A percentile compares a stretch with the other conserved stretches of the same genome.
These are phyloP conservation scores for Drosophila subpulchrella DNA, from an alignment of 1,140 invertebrate genomes.

Conservation along the genomic window DNA sequence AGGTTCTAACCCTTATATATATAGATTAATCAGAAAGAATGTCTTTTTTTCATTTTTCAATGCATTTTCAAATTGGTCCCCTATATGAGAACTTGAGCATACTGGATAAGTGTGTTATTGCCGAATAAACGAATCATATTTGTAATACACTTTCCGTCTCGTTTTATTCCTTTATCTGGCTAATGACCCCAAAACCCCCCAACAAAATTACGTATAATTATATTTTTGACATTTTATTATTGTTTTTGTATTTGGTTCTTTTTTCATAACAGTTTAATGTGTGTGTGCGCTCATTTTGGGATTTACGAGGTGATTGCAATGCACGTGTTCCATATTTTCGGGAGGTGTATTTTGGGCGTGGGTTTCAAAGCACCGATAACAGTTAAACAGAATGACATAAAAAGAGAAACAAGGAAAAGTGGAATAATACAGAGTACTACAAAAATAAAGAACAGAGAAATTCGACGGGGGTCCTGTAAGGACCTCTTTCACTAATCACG, in stretches of 20 bases:
- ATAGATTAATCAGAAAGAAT: no score
- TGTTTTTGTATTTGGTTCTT: conserved; percentile 46
- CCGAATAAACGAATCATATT: background rate
- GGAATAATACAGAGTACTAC: conserved; percentile 29
- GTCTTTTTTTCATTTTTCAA: no score
- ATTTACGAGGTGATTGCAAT: conserved; percentile 31
- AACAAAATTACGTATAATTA: background rate
- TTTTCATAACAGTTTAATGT: conserved; percentile 37
- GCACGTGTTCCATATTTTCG: conserved; percentile 6
- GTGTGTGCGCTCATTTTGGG: conserved; percentile 21
- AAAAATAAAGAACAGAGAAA: conserved; percentile 48
- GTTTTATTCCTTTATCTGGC: background rate
- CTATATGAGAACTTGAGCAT: no score
- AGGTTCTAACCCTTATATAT: no score
- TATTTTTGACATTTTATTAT: conserved; percentile 36
- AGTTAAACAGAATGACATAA: conserved; percentile 30
- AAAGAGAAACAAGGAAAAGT: conserved; percentile 40
- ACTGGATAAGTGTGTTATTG: background rate
- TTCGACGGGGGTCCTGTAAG: conserved; percentile 36
- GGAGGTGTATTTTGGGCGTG: conserved; percentile 30
- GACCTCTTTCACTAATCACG: conserved; percentile 32
- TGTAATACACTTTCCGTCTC: background rate
- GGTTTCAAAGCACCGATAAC: conserved; percentile 73
- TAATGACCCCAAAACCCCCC: background rate
- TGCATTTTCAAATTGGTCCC: no score